Evolutionary conservation across 2,888 invertebrate genomes (phyloP).

Genomic region (Neria commutata): DNA sequence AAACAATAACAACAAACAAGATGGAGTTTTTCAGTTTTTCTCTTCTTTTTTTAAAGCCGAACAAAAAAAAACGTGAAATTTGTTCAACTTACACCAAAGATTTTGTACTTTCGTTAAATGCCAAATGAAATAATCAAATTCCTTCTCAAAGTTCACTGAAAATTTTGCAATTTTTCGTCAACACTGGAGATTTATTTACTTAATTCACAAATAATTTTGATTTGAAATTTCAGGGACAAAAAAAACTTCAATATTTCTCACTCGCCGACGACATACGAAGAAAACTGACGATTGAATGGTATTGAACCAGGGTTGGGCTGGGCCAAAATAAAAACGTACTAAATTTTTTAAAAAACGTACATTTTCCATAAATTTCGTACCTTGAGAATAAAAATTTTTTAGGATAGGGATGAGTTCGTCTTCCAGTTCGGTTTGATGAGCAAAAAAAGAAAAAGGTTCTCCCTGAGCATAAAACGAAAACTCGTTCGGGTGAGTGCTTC

Average conservation of each 20-base stretch:
- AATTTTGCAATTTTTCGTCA: conserved; percentile 29
- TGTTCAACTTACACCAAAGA: not conserved
- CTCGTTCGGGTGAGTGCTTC: no score
- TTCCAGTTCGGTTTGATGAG: no score
- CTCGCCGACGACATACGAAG: conserved; percentile 8
- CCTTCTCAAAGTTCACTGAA: conserved; percentile 27
- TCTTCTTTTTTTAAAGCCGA: not conserved
- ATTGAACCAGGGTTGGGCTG: no score
- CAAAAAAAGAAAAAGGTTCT: no score
- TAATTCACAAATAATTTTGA: conserved; percentile 33
- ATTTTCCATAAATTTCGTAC: no score
- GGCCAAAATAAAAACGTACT: no score
- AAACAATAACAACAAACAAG: not conserved
- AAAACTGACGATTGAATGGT: not conserved
- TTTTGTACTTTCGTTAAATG: conserved; percentile 21
- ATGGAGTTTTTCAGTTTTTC: not conserved
- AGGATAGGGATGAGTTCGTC: no score
- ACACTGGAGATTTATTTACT: conserved; percentile 27
- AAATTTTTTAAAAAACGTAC: no score
- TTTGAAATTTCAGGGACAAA: conserved; percentile 12
- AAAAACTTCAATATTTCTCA: conserved; percentile 8
- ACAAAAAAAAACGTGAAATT: not conserved
- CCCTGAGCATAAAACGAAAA: no score
- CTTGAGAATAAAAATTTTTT: no score
- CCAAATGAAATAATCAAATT: conserved; percentile 24